phyloP scores from a whole-genome alignment of 2,888 invertebrate species.

The Xestoiulus laeticollis region DNA sequence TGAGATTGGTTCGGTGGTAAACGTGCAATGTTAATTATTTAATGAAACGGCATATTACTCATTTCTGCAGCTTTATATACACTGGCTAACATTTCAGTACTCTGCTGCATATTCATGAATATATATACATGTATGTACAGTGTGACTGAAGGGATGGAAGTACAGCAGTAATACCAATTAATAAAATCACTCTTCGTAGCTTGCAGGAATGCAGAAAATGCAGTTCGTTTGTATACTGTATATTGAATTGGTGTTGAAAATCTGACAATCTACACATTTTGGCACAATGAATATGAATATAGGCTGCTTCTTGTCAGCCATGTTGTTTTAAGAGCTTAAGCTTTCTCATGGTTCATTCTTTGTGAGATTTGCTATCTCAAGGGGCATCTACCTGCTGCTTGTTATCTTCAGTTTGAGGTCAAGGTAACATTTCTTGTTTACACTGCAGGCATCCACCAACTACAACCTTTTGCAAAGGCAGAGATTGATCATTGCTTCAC shows the following conservation, averaged over 20 bases:
- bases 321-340: background rate
- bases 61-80: background rate
- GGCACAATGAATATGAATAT: background rate
- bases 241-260: no score
- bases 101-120: no score
- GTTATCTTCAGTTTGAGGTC: conserved; percentile 27
- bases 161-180: no score
- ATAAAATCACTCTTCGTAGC: no score
- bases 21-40: background rate
- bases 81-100: background rate
- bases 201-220: no score
- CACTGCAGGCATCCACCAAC: conserved; percentile 5
- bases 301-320: background rate
- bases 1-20: background rate
- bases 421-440: conserved; percentile 5
- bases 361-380: background rate
- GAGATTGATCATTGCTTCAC: conserved; percentile 23
- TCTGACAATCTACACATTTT: background rate
- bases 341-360: background rate
- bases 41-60: background rate
- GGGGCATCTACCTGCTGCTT: conserved; percentile 31
- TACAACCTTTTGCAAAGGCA: background rate
- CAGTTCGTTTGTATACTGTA: no score
- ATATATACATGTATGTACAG: background rate
- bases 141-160: background rate